Evolutionary conservation across 2,888 invertebrate species (phyloP), one percentile per base, ranked within the genome.

Genomic region (Leptinotarsa haldemani): DNA sequence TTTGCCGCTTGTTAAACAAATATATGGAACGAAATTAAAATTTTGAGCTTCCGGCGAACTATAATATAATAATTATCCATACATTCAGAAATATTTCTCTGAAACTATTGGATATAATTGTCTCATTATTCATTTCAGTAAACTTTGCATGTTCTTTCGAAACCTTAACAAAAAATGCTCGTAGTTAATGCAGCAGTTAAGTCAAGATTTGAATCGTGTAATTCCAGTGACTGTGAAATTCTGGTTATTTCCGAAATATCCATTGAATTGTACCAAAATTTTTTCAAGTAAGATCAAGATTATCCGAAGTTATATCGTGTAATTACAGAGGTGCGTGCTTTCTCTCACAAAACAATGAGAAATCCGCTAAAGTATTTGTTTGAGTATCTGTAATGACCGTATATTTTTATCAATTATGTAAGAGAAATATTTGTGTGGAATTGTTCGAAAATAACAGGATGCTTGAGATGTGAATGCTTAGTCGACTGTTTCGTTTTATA

Each of bases 291-390:
- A 16, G 67, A 53, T 67, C 18, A 30, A 67, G 67, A 67, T 67
- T 46, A 67, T 53, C 53, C 50, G 30, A 53, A 53, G 25, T 66
- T 50, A 53, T 40, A 53, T 30, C 53, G 16, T 18, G 67, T 67
- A 52, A 67, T 67, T 66, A 50, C 20, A 52, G 66, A 66, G 66
- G 66, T 25, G 25, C 50, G 20, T 66, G 52, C 66, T 66, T 66
- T 66, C 66, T 30, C 66, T 66, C 66, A 66, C 48, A 66, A 66
- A 50, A 66, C 52, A 52, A 50, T 66, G 66, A 50, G 50, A 66
- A 30, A 66, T 52, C 66, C 66, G 52, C 20, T 65, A 46, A 48
- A 65, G 22, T 46, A 48, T 65, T 22, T 65, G 65, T 65, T 65
- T 65, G 65, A 50, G 30, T 66, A 66, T 3, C 30, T 52, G 50